Conservation (phyloP, 2,113 vertebrate genomes). For the Cololabis saira region DNA sequence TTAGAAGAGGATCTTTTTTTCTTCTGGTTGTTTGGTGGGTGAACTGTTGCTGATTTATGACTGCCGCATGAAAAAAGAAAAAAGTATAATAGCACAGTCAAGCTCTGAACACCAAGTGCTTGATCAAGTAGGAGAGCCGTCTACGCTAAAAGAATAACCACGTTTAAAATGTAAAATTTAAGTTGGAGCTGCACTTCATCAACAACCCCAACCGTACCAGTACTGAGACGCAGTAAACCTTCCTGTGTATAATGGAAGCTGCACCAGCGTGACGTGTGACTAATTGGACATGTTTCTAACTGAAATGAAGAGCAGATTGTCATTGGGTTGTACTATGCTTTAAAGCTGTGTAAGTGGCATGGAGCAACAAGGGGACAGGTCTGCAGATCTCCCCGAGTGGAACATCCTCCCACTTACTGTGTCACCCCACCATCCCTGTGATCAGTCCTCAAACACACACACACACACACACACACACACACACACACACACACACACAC, state of each 20-base stretch:
- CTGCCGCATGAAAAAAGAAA: not conserved
- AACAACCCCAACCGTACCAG: not conserved
- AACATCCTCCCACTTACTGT: constrained; percentile 67
- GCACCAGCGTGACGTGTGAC: not conserved
- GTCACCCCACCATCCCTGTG: constrained; percentile 64
- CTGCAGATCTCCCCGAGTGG: constrained; percentile 49
- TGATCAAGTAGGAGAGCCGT: not conserved
- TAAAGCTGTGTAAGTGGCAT: constrained; percentile 29
- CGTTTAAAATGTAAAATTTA: not conserved
- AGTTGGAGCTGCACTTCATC: not conserved
- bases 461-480: constrained; percentile 51
- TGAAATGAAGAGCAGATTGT: constrained; percentile 21
- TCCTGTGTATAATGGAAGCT: constrained; percentile 4
- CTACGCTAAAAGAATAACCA: not conserved
- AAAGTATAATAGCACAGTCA: not conserved
- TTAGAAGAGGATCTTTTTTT: too few species aligned
- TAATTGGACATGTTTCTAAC: constrained; percentile 11
- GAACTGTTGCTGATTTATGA: too few species aligned
- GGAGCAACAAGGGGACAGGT: constrained; percentile 53
- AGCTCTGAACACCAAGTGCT: not conserved
- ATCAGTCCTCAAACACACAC: constrained; percentile 58
- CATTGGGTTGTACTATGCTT: constrained; percentile 53
- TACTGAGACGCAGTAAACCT: not conserved
- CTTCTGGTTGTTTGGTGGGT: too few species aligned
- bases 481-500: constrained; percentile 29